These are phyloP conservation scores for Trinectes maculatus DNA, from an alignment of 2,113 vertebrate species.

Conservation along the genomic window DNA sequence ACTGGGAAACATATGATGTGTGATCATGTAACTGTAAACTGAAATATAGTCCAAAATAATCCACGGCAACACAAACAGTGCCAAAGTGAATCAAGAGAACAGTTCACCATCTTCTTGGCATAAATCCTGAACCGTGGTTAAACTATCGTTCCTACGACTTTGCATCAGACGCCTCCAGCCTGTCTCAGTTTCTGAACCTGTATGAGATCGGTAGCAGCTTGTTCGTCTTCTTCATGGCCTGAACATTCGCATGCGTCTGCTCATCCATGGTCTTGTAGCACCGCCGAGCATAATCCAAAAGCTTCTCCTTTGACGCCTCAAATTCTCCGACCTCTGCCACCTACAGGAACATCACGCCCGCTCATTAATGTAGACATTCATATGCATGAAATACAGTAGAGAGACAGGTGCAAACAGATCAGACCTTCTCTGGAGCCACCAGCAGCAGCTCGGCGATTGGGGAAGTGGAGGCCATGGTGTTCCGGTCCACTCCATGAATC, in stretches of 20 bases:
- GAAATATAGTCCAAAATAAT: too few relatives aligned
- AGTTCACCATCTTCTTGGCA: too few relatives aligned
- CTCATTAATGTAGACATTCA: too few relatives aligned
- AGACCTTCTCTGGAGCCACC: conserved; percentile 87
- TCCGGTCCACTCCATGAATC: conserved; percentile 89
- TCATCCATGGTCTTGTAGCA: conserved; percentile 91
- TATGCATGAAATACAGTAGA: too few relatives aligned
- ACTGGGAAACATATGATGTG: too few relatives aligned
- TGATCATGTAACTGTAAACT: too few relatives aligned
- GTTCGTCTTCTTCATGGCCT: conserved; percentile 90
- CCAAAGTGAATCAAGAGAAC: too few relatives aligned
- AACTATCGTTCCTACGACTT: too few relatives aligned
- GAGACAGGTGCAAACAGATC: neutral
- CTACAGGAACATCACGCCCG: conserved; percentile 24
- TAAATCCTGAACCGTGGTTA: too few relatives aligned
- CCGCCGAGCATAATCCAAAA: conserved; percentile 89
- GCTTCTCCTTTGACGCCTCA: conserved; percentile 89
- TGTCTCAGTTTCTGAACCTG: conserved; percentile 86
- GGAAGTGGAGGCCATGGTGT: conserved; percentile 91
- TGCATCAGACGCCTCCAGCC: too few relatives aligned
- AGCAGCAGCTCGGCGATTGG: conserved; percentile 91
- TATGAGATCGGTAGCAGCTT: conserved; percentile 91
- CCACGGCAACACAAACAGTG: too few relatives aligned
- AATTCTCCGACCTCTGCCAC: conserved; percentile 88
- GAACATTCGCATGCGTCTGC: conserved; percentile 85